Evolutionary conservation across 1,140 invertebrate species (phyloP), one percentile per base, ranked within the genome.

Genomic region (Cyclina sinensis): DNA sequence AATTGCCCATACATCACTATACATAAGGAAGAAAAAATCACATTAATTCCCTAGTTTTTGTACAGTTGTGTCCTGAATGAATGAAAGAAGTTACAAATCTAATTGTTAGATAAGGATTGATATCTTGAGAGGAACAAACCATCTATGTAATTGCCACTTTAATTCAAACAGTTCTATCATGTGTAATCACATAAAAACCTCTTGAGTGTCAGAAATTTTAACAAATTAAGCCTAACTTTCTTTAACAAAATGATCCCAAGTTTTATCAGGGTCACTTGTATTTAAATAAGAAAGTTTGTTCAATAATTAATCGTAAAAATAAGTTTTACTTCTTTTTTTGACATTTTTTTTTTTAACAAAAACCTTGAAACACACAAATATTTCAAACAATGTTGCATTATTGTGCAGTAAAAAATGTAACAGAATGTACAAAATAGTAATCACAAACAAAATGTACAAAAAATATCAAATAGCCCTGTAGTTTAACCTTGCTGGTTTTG

Each of bases 201-300:
- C 46, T 35, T 46, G 39, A 84, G 48, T 74, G 82, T 84, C 82
- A 54, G 14, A n/a, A 30, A 30, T 32, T 73, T 70, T 84, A 68
- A 84, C 65, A 73, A 84, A 84, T 84, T 84, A 74, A 62, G 30
- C 68, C 24, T n/a, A 46, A 51, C 24, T 48, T 68, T 54, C 62
- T 43, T 70, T 68, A n/a, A 54, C 24, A 35, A 37, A 39, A 35
- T 68, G 65, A 70, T 48, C 46, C n/a, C 51, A 78, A 27, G 39
- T 48, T 51, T 54, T 7, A 57, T 54, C 46, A 78, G 46, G 46
- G 74, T 51, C 74, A 78, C 35, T 12, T 21, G 18, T 73, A 73
- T 37, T 7, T 14, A 43, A 35, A 70, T 70, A 7, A 54, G 51
- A 65, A 65, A 27, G 39, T 76, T 48, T 76, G 43, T 35, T 76